These are phyloP conservation scores for Macropus fuliginosus DNA, from an alignment of 2,797 vertebrate genomes.

Conservation along the genomic window DNA sequence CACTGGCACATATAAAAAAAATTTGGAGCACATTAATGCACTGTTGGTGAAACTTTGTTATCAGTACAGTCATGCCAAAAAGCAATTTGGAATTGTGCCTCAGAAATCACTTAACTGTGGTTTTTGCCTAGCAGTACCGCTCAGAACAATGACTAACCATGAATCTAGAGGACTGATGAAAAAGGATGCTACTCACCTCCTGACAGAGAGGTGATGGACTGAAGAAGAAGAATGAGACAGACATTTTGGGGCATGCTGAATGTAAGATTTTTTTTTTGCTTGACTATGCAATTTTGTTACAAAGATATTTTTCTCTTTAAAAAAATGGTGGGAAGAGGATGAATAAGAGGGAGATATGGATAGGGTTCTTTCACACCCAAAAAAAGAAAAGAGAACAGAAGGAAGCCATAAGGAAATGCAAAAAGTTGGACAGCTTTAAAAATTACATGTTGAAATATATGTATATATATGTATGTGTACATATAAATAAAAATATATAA, in stretches of 20 bases:
- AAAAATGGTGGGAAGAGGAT: background rate
- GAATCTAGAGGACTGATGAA: background rate
- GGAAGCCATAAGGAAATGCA: background rate
- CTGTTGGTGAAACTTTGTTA: background rate
- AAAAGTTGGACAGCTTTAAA: background rate
- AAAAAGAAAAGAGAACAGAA: background rate
- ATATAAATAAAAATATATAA: background rate
- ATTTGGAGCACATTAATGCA: background rate
- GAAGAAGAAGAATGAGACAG: background rate
- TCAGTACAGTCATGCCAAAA: background rate
- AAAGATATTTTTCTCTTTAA: background rate
- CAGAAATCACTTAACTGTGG: background rate
- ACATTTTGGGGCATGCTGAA: background rate
- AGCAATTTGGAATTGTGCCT: background rate
- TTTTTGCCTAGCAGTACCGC: background rate
- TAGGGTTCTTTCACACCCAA: background rate
- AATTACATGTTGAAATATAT: background rate
- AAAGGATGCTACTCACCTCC: background rate
- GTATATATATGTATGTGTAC: background rate
- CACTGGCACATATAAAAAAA: background rate
- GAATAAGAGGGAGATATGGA: background rate
- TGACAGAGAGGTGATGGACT: background rate
- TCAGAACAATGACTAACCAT: background rate
- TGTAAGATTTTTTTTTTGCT: background rate
- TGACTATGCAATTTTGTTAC: background rate